phyloP scores from a whole-genome alignment of 2,888 invertebrate species.

The Rhyacophila evoluta region DNA sequence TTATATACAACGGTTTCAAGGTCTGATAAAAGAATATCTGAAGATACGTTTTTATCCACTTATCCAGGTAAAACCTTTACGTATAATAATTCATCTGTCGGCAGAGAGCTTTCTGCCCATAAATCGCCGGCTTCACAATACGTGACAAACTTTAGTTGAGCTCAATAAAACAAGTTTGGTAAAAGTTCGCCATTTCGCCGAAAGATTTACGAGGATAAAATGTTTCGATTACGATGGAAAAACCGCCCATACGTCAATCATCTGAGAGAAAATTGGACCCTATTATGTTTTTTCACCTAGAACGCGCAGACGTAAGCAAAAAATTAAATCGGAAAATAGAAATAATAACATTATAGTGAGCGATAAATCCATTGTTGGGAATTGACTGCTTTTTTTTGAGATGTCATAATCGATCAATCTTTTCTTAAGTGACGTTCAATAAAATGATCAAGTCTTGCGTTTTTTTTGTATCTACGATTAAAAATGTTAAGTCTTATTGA shows the following conservation, averaged over 20 bases:
- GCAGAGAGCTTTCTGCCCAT: background rate
- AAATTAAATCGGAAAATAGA: background rate
- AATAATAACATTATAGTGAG: background rate
- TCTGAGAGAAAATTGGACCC: background rate
- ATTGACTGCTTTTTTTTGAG: background rate
- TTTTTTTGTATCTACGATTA: too few species aligned
- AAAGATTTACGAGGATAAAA: background rate
- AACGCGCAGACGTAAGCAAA: background rate
- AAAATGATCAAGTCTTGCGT: too few species aligned
- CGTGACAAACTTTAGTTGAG: slow-evolving; percentile 6
- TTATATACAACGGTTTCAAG: too few species aligned
- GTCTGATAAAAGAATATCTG: too few species aligned
- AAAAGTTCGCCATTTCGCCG: background rate
- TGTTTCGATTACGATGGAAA: background rate
- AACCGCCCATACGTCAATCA: background rate
- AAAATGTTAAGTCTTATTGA: too few species aligned
- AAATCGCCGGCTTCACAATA: slow-evolving; percentile 12
- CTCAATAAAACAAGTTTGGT: slow-evolving; percentile 13
- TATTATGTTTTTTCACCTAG: background rate
- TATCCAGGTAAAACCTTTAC: background rate
- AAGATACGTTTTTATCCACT: background rate
- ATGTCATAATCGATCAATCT: background rate
- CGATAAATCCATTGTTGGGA: background rate
- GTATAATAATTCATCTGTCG: slow-evolving; percentile 18
- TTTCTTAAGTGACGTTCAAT: too few species aligned